Conservation (phyloP, 2,113 vertebrate genomes). For the Lichenostomus cassidix region DNA sequence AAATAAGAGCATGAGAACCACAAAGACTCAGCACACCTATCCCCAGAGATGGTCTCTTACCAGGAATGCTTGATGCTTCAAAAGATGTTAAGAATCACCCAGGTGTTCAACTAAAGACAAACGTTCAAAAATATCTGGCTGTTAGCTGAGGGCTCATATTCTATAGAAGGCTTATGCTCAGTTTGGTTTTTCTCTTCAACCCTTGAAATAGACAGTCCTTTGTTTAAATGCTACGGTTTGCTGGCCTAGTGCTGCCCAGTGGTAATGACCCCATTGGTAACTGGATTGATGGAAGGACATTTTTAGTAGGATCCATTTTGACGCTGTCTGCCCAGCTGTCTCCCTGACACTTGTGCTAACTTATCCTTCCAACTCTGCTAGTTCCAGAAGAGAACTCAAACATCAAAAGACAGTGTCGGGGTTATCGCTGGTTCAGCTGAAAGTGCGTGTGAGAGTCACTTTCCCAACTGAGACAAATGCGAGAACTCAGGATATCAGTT, state of each 20-base stretch:
- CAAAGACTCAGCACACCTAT: neutral
- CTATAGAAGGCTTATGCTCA: neutral
- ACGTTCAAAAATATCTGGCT: neutral
- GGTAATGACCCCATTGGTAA: neutral
- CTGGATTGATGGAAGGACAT: neutral
- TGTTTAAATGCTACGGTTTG: neutral
- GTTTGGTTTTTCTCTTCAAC: neutral
- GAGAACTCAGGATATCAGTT: slow-evolving; percentile 1
- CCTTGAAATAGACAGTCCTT: neutral
- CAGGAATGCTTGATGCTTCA: neutral
- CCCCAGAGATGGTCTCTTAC: neutral
- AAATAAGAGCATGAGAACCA: neutral
- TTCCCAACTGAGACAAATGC: slow-evolving; percentile 1
- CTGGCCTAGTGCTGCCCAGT: neutral
- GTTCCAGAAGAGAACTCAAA: neutral
- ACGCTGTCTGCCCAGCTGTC: neutral
- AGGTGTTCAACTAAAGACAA: neutral
- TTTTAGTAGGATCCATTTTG: neutral
- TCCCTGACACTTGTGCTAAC: neutral
- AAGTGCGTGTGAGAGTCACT: neutral
- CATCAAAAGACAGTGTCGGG: neutral
- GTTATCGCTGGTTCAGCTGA: slow-evolving; percentile 12
- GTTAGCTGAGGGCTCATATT: neutral
- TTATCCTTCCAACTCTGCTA: neutral
- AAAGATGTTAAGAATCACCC: neutral